phyloP scores from a whole-genome alignment of 2,113 vertebrate genomes.

The Aepyceros melampus region DNA sequence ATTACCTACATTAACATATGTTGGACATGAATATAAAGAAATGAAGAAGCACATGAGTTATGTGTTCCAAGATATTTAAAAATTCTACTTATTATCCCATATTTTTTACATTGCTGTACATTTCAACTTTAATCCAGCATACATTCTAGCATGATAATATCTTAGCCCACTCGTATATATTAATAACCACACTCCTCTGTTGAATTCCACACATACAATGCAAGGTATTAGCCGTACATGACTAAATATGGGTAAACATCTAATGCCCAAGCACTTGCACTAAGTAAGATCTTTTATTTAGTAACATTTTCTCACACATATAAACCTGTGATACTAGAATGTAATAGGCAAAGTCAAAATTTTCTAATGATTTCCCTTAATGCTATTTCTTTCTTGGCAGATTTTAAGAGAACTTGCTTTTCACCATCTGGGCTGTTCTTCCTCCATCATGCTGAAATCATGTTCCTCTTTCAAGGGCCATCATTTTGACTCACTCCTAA shows the following conservation, averaged over 20 bases:
- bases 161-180: slow-evolving; percentile 15
- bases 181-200: slow-evolving; percentile 32
- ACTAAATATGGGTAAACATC: slow-evolving; percentile 17
- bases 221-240: neutral
- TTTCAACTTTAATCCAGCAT: neutral
- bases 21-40: neutral
- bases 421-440: neutral
- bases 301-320: neutral
- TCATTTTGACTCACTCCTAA: neutral
- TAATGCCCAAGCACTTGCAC: neutral
- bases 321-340: neutral
- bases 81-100: neutral
- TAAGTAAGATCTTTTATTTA: neutral
- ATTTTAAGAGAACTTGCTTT: neutral
- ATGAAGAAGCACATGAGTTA: neutral
- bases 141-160: slow-evolving; percentile 9
- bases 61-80: neutral
- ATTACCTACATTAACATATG: neutral
- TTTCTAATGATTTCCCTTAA: neutral
- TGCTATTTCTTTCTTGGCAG: neutral
- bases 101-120: slow-evolving; percentile 1
- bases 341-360: neutral
- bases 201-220: neutral
- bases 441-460: neutral
- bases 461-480: neutral